Evolutionary conservation across 2,888 invertebrate species (phyloP).

Genomic region (Cephus spinipes): DNA sequence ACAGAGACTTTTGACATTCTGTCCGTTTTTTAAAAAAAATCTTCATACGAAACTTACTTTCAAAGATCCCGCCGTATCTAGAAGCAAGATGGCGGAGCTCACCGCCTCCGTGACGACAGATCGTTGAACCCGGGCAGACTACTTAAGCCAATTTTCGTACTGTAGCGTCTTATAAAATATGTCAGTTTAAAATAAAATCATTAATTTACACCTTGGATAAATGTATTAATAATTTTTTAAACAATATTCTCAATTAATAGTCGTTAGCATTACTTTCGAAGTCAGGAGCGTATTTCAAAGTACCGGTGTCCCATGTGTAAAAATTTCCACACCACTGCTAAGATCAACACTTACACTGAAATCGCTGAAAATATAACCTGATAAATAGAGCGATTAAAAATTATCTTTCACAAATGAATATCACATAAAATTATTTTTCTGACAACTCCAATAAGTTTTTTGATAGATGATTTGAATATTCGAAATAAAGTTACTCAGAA

Average conservation of each 20-base stretch:
- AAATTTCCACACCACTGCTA: neutral
- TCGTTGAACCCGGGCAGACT: conserved; percentile 53
- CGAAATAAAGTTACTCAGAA: neutral
- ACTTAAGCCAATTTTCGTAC: conserved; percentile 28
- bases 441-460: neutral
- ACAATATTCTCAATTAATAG: neutral
- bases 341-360: neutral
- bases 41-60: neutral
- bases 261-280: neutral
- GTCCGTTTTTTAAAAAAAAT: too few relatives aligned
- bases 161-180: neutral
- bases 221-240: neutral
- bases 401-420: neutral
- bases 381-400: neutral
- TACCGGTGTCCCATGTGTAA: neutral
- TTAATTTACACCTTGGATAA: neutral
- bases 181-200: neutral
- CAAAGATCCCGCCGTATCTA: conserved; percentile 32
- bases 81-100: conserved; percentile 48
- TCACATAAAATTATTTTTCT: neutral
- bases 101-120: conserved; percentile 48
- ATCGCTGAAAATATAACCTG: neutral
- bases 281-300: neutral
- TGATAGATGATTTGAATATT: neutral
- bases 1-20: neutral